A percentile compares a stretch with the other conserved stretches of the same genome.
phyloP scores from a whole-genome alignment of 2,797 vertebrate genomes.

The Chromis chromis region DNA sequence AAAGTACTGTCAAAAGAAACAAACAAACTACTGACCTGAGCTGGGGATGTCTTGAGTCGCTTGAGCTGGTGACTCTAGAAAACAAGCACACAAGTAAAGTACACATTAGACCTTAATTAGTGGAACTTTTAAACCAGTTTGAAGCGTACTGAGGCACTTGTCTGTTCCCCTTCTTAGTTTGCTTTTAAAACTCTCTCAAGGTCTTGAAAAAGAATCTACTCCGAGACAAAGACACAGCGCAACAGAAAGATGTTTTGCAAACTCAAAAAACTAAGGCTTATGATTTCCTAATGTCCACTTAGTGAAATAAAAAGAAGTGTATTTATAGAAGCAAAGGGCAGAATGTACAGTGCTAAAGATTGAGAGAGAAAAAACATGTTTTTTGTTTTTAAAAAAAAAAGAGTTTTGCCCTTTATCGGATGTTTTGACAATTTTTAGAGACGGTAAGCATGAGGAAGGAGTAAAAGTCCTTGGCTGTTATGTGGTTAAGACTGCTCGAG shows the following conservation, averaged over 20 bases:
- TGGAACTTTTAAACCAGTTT: conserved; percentile 7
- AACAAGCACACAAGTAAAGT: conserved; percentile 27
- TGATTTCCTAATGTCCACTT: conserved; percentile 4
- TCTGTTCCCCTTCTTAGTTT: conserved; percentile 4
- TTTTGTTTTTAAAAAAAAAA: background rate
- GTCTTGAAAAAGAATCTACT: conserved; percentile 20
- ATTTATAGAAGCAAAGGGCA: background rate
- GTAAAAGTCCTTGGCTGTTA: background rate
- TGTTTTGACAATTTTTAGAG: conserved; percentile 19
- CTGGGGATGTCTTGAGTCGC: conserved; percentile 87
- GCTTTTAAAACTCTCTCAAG: background rate
- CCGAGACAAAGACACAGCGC: background rate
- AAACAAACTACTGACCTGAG: conserved; percentile 84
- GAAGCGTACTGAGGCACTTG: background rate
- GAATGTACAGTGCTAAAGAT: background rate
- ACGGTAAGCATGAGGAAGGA: background rate
- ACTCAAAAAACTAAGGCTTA: background rate
- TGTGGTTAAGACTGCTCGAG: too few relatives aligned
- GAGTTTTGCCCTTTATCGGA: conserved; percentile 1
- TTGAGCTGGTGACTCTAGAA: conserved; percentile 91
- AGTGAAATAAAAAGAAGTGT: conserved; percentile 1
- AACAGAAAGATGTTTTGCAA: background rate
- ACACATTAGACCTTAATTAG: conserved; percentile 22
- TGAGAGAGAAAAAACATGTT: background rate
- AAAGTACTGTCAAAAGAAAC: conserved; percentile 15